Evolutionary conservation across 2,113 vertebrate genomes (phyloP), one percentile per base, ranked within the genome.

Genomic region (Murina feae): DNA sequence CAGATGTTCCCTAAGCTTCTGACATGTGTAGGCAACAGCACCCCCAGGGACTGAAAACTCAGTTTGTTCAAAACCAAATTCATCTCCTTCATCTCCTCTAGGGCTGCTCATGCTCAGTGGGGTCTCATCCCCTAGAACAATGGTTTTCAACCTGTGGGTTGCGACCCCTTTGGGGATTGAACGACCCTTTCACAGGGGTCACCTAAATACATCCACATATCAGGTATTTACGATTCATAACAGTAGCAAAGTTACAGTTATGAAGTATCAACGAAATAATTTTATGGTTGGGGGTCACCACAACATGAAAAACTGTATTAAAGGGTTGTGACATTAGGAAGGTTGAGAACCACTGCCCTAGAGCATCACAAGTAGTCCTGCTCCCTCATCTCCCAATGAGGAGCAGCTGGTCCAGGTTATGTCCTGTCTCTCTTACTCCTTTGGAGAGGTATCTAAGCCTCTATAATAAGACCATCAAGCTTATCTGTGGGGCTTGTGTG

Each of bases 401-500:
- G 49, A 87, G 53, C n/a, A 47, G 10, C 20, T 21, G 13, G 44
- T 66, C n/a, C 32, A 35, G n/a, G 58, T 55, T 93, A 60, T 18
- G 42, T 44, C 18, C 60, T 37, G 32, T 58, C 55, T 93, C 39
- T 69, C 28, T 74, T 17, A 58, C 8, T 42, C 44, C 25, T 47
- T 17, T 10, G 66, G 23, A 42, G 58, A 60, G 25, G 5, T 0
- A 4, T 80, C 53, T 55, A 28, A 69, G 63, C 12, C 21, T 35
- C 82, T 35, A 89, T 74, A 49, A n/a, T 4, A 3, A 60, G 32
- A 51, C 72, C 60, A 16, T 12, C 0, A 1, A 5, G 1, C 23
- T 72, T 49, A n/a, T 74, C 39, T 25, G 30, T n/a, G 58, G 55
- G 30, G 51, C 65, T 18, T 0, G 3, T 9, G 17, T 58, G 74